Percentiles rank a stretch among this genome's conserved stretches.
Evolutionary conservation across 1,140 invertebrate species (phyloP).

Genomic region (Hycleus cichorii): DNA sequence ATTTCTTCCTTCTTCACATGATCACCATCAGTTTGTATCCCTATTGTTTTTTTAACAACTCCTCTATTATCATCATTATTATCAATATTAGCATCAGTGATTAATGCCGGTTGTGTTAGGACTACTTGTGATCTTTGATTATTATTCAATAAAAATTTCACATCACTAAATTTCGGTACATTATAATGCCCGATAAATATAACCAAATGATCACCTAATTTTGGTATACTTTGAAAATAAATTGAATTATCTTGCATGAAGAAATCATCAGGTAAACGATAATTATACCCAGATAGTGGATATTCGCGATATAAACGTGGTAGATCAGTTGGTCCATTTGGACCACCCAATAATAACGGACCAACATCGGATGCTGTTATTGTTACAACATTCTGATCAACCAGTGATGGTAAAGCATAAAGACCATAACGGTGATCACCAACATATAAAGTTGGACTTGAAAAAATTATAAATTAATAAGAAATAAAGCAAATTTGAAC

Average conservation of each 20-base stretch:
- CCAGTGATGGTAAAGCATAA: slow-evolving; percentile 86
- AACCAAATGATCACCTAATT: slow-evolving; percentile 24
- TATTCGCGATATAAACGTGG: slow-evolving; percentile 37
- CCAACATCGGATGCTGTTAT: slow-evolving; percentile 56
- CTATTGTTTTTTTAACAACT: slow-evolving; percentile 1
- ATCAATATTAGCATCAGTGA: slow-evolving; percentile 10
- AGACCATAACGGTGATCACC: slow-evolving; percentile 82
- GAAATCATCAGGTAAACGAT: slow-evolving; percentile 24
- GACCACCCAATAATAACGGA: slow-evolving; percentile 63
- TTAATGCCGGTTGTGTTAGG: background rate
- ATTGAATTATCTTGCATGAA: slow-evolving; percentile 33
- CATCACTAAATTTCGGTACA: slow-evolving; percentile 54
- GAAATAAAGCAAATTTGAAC: background rate
- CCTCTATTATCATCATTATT: too few species aligned
- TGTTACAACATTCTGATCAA: slow-evolving; percentile 74
- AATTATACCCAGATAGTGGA: slow-evolving; percentile 39
- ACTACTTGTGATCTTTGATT: background rate
- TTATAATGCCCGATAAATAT: slow-evolving; percentile 69
- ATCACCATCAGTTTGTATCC: slow-evolving; percentile 16
- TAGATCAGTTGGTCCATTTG: slow-evolving; percentile 38
- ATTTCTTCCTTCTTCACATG: slow-evolving; percentile 16
- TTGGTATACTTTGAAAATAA: slow-evolving; percentile 39
- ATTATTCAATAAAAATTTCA: slow-evolving; percentile 25
- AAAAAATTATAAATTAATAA: slow-evolving; percentile 34
- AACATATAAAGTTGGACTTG: slow-evolving; percentile 85